Conservation (phyloP, 2,888 invertebrate genomes). For the Lamproptera curius region DNA sequence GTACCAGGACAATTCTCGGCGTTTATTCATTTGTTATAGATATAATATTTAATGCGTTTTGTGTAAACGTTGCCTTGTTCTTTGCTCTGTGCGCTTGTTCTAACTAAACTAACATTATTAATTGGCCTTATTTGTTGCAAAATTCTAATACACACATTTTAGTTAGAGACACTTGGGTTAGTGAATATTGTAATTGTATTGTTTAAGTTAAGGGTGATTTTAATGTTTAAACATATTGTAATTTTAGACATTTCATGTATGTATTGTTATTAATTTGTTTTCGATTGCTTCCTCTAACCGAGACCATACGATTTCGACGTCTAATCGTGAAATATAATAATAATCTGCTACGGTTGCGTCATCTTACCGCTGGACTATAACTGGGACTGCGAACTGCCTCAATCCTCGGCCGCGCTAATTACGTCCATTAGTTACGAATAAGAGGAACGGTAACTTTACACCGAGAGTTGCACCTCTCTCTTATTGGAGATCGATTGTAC, state of each 20-base stretch:
- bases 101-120: slow-evolving; percentile 16
- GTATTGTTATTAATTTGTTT: not conserved
- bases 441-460: not conserved
- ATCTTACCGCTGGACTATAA: too few relatives aligned
- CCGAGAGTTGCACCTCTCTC: not conserved
- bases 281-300: not conserved
- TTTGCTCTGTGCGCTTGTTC: slow-evolving; percentile 22
- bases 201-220: not conserved
- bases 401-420: not conserved
- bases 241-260: not conserved
- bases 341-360: too few relatives aligned
- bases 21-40: slow-evolving; percentile 1
- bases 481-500: not conserved
- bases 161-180: slow-evolving; percentile 19
- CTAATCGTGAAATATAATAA: too few relatives aligned
- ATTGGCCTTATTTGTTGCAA: slow-evolving; percentile 5
- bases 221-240: not conserved
- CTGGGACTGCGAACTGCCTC: not conserved
- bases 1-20: slow-evolving; percentile 9
- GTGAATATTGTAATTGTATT: slow-evolving; percentile 7
- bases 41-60: not conserved
- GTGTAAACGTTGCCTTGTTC: slow-evolving; percentile 11
- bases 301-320: not conserved
- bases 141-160: slow-evolving; percentile 9
- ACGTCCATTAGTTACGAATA: not conserved